Evolutionary conservation across 1,140 invertebrate genomes (phyloP).

Genomic region (Zaprionus kolodkinae): DNA sequence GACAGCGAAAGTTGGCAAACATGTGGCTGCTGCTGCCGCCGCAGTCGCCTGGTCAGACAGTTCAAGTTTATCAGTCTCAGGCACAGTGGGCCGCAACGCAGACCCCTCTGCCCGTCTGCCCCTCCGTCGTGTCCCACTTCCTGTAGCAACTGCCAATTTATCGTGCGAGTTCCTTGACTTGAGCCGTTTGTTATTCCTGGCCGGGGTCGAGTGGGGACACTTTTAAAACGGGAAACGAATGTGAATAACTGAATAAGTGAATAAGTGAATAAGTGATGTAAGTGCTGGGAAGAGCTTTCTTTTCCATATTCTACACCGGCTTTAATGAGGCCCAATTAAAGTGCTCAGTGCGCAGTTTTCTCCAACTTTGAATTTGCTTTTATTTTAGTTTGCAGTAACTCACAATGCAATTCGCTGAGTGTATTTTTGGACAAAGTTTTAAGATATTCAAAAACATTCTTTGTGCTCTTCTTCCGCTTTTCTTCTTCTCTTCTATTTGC

Average conservation of each 20-base stretch:
- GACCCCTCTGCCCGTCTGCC: no score
- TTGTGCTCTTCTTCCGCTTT: background rate
- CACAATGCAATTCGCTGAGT: background rate
- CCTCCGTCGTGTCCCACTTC: background rate
- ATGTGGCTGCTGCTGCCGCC: slow-evolving; percentile 28
- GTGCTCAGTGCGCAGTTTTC: background rate
- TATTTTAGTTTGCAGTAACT: background rate
- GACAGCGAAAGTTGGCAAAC: slow-evolving; percentile 29
- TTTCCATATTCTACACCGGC: background rate
- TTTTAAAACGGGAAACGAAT: slow-evolving; percentile 10
- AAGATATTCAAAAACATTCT: background rate
- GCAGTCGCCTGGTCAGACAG: slow-evolving; percentile 7
- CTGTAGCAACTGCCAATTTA: slow-evolving; percentile 4
- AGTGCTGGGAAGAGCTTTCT: background rate
- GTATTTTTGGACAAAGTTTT: background rate
- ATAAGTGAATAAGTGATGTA: slow-evolving; percentile 12
- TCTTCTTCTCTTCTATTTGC: background rate
- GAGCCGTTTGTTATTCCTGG: slow-evolving; percentile 30
- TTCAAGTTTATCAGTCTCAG: slow-evolving; percentile 47
- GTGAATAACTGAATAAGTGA: slow-evolving; percentile 8
- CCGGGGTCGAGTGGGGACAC: background rate
- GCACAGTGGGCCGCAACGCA: slow-evolving; percentile 16
- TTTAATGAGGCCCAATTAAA: background rate
- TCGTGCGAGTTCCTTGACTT: slow-evolving; percentile 47
- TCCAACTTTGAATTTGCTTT: background rate